A percentile compares a stretch with the other conserved stretches of the same genome.
Conservation (phyloP, 92 coral and sea anemone genomes). For the Phenganax subtilis region DNA sequence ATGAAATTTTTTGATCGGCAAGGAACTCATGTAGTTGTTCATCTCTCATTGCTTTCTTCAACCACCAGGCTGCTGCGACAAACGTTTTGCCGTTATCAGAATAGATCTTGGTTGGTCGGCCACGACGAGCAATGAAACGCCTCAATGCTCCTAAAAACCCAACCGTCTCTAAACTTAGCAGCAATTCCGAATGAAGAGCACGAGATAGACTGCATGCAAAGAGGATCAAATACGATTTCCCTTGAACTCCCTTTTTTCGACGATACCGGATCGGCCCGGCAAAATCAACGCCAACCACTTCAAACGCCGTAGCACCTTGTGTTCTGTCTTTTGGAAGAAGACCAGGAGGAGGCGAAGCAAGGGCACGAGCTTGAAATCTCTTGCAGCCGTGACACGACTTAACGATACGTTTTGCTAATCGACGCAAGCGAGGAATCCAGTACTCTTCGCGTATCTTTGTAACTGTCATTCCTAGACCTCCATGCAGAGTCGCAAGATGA, state of each 20-base stretch:
- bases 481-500: slow-evolving; percentile 32
- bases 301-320: background rate
- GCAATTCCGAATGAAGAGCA: slow-evolving; percentile 1
- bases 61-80: slow-evolving; percentile 8
- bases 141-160: slow-evolving; percentile 7
- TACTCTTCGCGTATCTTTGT: slow-evolving; percentile 15
- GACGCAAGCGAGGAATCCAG: slow-evolving; percentile 34
- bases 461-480: slow-evolving; percentile 29
- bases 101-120: background rate
- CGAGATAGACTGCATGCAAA: slow-evolving; percentile 12
- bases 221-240: background rate
- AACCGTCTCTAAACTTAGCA: slow-evolving; percentile 13
- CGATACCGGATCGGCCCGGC: background rate
- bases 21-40: background rate
- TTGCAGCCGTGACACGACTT: slow-evolving; percentile 19
- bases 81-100: slow-evolving; percentile 16
- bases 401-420: slow-evolving; percentile 4
- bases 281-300: slow-evolving; percentile 3
- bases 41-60: background rate
- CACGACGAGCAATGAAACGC: slow-evolving; percentile 14
- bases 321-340: slow-evolving; percentile 6
- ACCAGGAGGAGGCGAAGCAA: slow-evolving; percentile 2
- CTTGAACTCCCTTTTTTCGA: background rate
- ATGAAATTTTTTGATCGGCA: background rate
- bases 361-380: background rate